Evolutionary conservation across 2,797 vertebrate genomes (phyloP).

Genomic region (Ciconia nigra): DNA sequence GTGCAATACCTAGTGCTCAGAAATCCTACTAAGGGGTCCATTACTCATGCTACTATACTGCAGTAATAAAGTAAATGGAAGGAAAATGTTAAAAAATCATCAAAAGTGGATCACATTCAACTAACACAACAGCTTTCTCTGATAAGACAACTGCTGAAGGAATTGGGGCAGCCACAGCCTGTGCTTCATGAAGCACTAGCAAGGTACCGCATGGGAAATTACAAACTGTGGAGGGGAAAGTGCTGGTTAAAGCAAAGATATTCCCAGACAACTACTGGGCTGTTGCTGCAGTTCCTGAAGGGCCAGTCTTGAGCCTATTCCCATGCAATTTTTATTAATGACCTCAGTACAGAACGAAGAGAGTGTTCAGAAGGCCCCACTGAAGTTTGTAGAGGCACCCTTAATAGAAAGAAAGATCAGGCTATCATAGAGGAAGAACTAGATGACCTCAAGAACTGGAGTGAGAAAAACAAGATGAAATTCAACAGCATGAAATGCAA

Average conservation of each 20-base stretch:
- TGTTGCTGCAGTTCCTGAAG: neutral
- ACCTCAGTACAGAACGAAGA: neutral
- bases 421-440: neutral
- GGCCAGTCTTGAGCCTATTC: neutral
- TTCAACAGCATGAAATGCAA: neutral
- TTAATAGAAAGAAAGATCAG: neutral
- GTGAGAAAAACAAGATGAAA: constrained; percentile 1
- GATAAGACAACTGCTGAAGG: neutral
- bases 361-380: neutral
- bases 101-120: neutral
- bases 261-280: neutral
- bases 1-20: neutral
- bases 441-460: neutral
- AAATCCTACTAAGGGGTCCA: neutral
- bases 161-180: neutral
- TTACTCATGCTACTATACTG: neutral
- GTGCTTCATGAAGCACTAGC: neutral
- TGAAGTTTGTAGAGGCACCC: neutral
- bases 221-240: neutral
- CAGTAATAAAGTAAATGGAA: neutral
- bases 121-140: neutral
- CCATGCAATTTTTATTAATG: neutral
- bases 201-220: neutral
- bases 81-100: neutral
- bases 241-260: neutral